Percentiles rank a stretch among this genome's conserved stretches.
These are phyloP conservation scores for Troides aeacus DNA, from an alignment of 2,888 invertebrate species.

Conservation along the genomic window DNA sequence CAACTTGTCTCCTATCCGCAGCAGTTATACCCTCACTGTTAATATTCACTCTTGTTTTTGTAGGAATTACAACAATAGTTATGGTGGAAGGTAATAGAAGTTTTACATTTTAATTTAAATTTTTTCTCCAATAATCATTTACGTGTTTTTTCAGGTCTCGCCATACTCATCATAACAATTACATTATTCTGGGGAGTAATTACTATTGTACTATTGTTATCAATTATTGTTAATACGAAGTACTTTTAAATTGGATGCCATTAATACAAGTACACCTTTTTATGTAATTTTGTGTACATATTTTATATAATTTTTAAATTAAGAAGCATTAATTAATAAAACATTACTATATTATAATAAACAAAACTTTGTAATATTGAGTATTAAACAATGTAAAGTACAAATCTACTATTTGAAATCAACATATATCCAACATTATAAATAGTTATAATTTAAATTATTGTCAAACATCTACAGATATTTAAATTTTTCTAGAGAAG, in stretches of 20 bases:
- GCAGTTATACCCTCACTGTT: conserved; percentile 40
- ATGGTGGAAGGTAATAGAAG: conserved; percentile 52
- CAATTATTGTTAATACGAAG: background rate
- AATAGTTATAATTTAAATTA: no score
- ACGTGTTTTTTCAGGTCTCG: conserved; percentile 22
- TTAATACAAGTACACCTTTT: background rate
- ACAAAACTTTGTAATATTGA: no score
- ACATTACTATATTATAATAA: no score
- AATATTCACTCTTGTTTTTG: conserved; percentile 33
- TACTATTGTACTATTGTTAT: conserved; percentile 8
- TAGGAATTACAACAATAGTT: conserved; percentile 40
- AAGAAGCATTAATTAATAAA: background rate
- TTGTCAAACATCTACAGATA: no score
- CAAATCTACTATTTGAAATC: no score
- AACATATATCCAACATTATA: no score
- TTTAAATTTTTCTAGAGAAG: no score
- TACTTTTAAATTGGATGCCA: background rate
- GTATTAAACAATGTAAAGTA: no score
- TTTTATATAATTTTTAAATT: background rate
- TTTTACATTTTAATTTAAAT: background rate
- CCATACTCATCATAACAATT: conserved; percentile 4
- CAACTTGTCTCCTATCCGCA: conserved; percentile 36
- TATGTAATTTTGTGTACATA: background rate
- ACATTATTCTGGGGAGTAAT: conserved; percentile 4
- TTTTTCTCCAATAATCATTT: background rate